Percentiles rank a stretch among this genome's conserved stretches.
These are phyloP conservation scores for Ectropis grisescens DNA, from an alignment of 1,140 invertebrate species.

Conservation along the genomic window DNA sequence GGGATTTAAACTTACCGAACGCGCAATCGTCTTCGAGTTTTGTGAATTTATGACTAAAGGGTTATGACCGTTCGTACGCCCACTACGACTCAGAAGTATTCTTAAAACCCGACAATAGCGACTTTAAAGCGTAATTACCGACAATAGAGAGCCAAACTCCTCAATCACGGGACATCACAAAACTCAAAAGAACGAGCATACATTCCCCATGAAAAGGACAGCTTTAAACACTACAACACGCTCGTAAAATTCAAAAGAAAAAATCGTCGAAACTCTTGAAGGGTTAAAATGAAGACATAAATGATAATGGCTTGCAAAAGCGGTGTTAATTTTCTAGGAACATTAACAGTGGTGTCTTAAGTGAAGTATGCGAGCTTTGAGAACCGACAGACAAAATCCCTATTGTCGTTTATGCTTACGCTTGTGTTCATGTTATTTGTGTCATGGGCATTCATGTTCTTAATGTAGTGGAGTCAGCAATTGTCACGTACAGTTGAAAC, in stretches of 20 bases:
- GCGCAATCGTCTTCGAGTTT: constrained; percentile 20
- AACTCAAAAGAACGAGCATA: too few species aligned
- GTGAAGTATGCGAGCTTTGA: constrained; percentile 18
- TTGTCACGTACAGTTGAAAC: constrained; percentile 38
- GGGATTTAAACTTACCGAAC: constrained; percentile 31
- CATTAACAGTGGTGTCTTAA: constrained; percentile 35
- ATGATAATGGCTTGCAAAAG: constrained; percentile 29
- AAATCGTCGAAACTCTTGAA: constrained; percentile 21
- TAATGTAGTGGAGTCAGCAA: constrained; percentile 17
- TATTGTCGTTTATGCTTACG: too few species aligned
- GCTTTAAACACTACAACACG: too few species aligned
- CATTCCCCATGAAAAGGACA: neutral
- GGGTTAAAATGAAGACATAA: constrained; percentile 33
- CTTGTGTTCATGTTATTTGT: constrained; percentile 23
- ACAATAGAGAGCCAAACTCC: neutral
- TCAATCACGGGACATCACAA: too few species aligned
- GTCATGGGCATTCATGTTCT: constrained; percentile 23
- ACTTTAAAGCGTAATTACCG: too few species aligned
- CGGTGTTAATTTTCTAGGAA: constrained; percentile 33
- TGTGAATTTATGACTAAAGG: constrained; percentile 36
- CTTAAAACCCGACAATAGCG: neutral
- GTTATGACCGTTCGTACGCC: constrained; percentile 32
- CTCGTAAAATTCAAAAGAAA: constrained; percentile 11
- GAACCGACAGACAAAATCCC: constrained; percentile 28
- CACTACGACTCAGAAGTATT: constrained; percentile 22